Base-by-base conservation (phyloP, 2,797 vertebrate species). In the Lepus townsendii region DNA sequence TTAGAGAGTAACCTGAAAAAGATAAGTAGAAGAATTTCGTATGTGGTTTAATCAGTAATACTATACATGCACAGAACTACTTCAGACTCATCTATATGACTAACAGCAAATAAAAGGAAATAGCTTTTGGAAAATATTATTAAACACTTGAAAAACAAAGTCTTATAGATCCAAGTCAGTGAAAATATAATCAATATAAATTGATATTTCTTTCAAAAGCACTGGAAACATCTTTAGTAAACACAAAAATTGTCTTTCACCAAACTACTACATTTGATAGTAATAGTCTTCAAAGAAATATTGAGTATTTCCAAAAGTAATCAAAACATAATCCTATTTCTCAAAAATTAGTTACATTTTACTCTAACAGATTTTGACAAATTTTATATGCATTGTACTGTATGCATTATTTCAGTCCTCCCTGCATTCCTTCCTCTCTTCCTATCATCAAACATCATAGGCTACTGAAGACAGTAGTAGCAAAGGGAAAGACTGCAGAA, bases 201-300 rank as follows among this genome's bases (percentile, higher is more conserved):
- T 76, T 98, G 97, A 95, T 94, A 97, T 98, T 98, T 90, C 73
- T 95, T 98, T 92, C 54, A 92, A 22, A 32, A 96, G 97, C 92
- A 95, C 96, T 98, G 84, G 93, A 94, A 98, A 98, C 35, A 57
- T 98, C 68, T 96, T 78, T 93, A 85, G 92, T 94, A 94, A 80
- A 96, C 78, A 84, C 3, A 97, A 57, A 98, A 97, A 97, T 95
- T 98, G 95, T 98, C 97, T 97, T 98, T 98, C 96, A 97, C 95
- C 93, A 97, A 32, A 94, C 89, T 89, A 96, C 94, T 68, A 82
- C 87, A 94, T 97, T 97, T 93, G 77, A 94, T 96, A 94, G 98
- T 98, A 99, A 98, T 98, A 98, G 97, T 98, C 97, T 97, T 96
- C 85, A 47, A 96, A 97, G 98, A 98, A 96, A 96, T 96, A 96